A percentile compares a stretch with the other conserved stretches of the same genome.
phyloP scores from a whole-genome alignment of 2,113 vertebrate species.

The Sitta europaea region DNA sequence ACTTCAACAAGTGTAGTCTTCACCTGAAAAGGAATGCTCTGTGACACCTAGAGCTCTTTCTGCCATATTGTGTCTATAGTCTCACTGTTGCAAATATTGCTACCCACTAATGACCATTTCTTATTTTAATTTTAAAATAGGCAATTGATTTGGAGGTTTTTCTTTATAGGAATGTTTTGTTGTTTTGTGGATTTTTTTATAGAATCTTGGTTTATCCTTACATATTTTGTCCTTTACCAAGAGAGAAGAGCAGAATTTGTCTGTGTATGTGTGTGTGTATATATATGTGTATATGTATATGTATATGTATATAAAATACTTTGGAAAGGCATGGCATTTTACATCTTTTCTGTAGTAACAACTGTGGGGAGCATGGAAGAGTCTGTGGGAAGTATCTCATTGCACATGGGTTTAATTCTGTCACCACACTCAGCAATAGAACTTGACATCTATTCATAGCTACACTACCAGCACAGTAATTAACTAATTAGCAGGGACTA shows the following conservation, averaged over 20 bases:
- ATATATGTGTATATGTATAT: rapidly evolving
- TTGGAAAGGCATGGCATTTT: background rate
- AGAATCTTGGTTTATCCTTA: background rate
- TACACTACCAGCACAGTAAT: background rate
- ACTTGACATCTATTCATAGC: background rate
- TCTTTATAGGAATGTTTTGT: background rate
- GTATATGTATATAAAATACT: background rate
- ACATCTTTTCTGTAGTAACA: background rate
- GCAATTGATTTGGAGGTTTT: background rate
- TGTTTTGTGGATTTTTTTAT: background rate
- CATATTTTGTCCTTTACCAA: background rate
- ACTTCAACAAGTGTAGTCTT: background rate
- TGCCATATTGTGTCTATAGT: background rate
- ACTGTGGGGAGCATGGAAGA: background rate
- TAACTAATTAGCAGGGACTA: conserved; percentile 40
- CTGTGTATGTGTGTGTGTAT: background rate
- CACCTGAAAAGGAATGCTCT: background rate
- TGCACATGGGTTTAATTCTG: background rate
- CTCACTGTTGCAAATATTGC: background rate
- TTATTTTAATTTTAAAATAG: background rate
- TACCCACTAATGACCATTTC: background rate
- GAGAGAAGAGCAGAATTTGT: background rate
- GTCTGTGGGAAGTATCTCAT: background rate
- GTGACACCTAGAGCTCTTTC: background rate
- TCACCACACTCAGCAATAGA: background rate